Evolutionary conservation across 2,113 vertebrate species (phyloP).

Genomic region (Dermatemys mawii): DNA sequence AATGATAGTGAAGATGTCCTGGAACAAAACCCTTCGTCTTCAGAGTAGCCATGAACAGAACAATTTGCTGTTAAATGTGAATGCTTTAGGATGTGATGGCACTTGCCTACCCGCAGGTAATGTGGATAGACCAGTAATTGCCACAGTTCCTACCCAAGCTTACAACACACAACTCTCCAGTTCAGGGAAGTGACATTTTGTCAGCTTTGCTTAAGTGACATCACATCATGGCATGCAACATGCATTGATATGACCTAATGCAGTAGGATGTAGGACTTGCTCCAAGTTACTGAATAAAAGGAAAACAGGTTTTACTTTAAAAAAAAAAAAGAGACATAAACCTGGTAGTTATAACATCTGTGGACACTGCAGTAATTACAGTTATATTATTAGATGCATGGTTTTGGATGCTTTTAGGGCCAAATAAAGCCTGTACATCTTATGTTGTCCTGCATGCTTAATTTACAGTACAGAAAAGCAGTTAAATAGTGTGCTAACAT

Average conservation of each 20-base stretch:
- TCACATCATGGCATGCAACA: neutral
- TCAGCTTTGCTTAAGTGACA: neutral
- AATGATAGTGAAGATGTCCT: neutral
- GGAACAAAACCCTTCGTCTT: neutral
- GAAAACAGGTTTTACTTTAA: neutral
- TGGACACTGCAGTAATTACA: neutral
- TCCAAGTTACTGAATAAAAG: neutral
- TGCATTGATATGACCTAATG: neutral
- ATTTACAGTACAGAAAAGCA: neutral
- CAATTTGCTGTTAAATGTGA: neutral
- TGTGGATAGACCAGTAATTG: neutral
- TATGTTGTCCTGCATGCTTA: neutral
- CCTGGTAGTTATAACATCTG: neutral
- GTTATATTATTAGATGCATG: neutral
- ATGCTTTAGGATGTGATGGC: neutral
- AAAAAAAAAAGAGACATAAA: neutral
- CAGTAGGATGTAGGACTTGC: neutral
- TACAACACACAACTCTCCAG: accelerated
- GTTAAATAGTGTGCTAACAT: neutral
- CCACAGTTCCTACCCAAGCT: neutral
- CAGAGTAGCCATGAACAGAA: neutral
- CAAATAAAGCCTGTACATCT: neutral
- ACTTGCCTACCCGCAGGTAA: neutral
- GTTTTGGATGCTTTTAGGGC: neutral
- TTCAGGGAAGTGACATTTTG: neutral